Base-by-base conservation (phyloP, 2,113 vertebrate species). In the Coptodon rendalli region DNA sequence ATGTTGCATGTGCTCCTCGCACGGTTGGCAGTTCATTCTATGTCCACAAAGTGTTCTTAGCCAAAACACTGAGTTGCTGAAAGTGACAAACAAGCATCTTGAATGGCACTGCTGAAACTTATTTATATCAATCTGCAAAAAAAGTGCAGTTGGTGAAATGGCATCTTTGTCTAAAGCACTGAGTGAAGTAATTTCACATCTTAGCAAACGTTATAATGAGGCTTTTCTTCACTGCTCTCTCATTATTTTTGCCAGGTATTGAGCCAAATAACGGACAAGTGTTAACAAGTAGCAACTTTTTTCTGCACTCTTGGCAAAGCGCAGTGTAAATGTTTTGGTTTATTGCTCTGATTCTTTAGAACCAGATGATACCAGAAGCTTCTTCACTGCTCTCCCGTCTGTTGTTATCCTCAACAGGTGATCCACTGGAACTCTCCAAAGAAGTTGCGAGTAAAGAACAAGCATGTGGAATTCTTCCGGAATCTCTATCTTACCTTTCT, bases 381-480 rank as follows among this genome's bases (percentile, higher is more conserved):
- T 81, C 53, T 54, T 43, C 11, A 10, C 29, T 5, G 1, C n/a
- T 57, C 12, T 34, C 2, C 22, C 9, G 11, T 83, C 63, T 73
- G n/a, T 82, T 56, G 10, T 40, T 86, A 56, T 22, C 68, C 50
- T 79, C 29, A 9, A 3, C 94, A 99, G 99, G 99, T 99, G 84
- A 99, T 99, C 93, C 99, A 99, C 95, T 99, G 99, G 99, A 99
- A 99, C 94, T 99, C 99, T 12, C 99, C 99, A 2, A 99, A 99
- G 96, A 99, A 99, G 89, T 96, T 99, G 3, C 96, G 98, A 22
- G 99, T 99, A 80, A 99, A 99, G 95, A 99, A 99, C 97, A 99
- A 99, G 90, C 99, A 99, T 0, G 99, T 99, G 61, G 99, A 99
- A 95, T 99, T 99, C 71, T 99, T 99, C 93, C 96, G 99, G 50